Evolutionary conservation across 2,888 invertebrate genomes (phyloP), one percentile per base, ranked within the genome.

Genomic region (Chrysolina oricalcia): DNA sequence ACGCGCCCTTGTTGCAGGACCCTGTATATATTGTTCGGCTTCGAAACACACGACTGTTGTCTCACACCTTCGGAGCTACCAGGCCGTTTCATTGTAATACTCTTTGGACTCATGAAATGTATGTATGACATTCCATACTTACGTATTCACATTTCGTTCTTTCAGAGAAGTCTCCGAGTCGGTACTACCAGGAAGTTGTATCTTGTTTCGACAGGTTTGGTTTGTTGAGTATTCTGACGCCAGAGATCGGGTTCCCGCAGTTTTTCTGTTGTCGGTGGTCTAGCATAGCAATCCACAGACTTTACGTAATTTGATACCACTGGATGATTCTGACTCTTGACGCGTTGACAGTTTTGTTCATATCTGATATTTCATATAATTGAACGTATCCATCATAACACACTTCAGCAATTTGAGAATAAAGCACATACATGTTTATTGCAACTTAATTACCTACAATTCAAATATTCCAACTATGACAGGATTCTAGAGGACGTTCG

Each of bases 121-220:
- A 17, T 48, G 48, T n/a, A 48, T 19, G 53, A 53, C 53, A 19
- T 19, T 19, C 11, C 53, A 53, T 53, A 21, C 53, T 53, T 53
- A 10, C 8, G 53, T 53, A 53, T 53, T 53, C 53, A 53, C 17
- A 53, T 53, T 53, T 53, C 53, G 53, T 53, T 19, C 53, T 53
- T 53, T 53, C 53, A 13, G 19, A 53, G 53, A 53, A 53, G 21
- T 53, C 53, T 53, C 11, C 53, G 19, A 53, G 21, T 5, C 21
- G 53, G 53, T 19, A 21, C 0, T 53, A 53, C 53, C 53, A 53
- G 53, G 53, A 53, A 53, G 53, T 53, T 11, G 53, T 21, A 53
- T 53, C 53, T 11, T 53, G 53, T 53, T 53, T 21, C 53, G 53
- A 53, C 53, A 11, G 53, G 53, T 21, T 53, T 53, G 21, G 21